Evolutionary conservation across 2,113 vertebrate species (phyloP).

Genomic region (Pavo muticus): DNA sequence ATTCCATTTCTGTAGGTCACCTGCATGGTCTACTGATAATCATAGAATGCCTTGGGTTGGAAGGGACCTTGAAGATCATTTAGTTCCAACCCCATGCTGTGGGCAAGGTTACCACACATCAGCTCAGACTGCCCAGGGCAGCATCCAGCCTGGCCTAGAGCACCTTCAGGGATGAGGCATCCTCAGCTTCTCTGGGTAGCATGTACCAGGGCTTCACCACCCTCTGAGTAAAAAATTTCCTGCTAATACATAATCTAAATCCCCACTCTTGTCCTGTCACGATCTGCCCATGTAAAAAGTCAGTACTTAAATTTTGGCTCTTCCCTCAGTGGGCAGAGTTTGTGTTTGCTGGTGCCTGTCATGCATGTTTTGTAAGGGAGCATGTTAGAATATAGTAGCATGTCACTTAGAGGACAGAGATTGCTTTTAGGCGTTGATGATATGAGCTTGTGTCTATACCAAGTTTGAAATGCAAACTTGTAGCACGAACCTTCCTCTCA

Average conservation of each 20-base stretch:
- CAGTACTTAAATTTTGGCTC: not conserved
- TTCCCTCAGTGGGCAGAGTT: not conserved
- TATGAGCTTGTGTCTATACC: not conserved
- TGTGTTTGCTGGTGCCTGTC: not conserved
- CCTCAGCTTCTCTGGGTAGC: not conserved
- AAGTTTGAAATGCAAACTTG: not conserved
- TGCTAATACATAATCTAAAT: not conserved
- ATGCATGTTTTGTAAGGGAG: not conserved
- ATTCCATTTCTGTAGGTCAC: not conserved
- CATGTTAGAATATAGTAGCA: rapidly evolving
- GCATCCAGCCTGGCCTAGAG: not conserved
- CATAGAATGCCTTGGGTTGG: not conserved
- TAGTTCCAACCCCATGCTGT: not conserved
- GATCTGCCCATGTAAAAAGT: not conserved
- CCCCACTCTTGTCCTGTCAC: not conserved
- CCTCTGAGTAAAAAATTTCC: not conserved
- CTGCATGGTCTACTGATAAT: not conserved
- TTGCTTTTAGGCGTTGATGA: not conserved
- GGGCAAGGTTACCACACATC: not conserved
- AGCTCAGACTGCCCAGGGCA: not conserved
- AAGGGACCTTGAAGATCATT: not conserved
- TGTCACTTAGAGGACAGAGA: not conserved
- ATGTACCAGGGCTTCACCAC: not conserved
- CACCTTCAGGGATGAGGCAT: not conserved
- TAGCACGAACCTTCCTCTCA: not conserved